Evolutionary conservation across 2,113 vertebrate species (phyloP).

Genomic region (Pandion haliaetus): DNA sequence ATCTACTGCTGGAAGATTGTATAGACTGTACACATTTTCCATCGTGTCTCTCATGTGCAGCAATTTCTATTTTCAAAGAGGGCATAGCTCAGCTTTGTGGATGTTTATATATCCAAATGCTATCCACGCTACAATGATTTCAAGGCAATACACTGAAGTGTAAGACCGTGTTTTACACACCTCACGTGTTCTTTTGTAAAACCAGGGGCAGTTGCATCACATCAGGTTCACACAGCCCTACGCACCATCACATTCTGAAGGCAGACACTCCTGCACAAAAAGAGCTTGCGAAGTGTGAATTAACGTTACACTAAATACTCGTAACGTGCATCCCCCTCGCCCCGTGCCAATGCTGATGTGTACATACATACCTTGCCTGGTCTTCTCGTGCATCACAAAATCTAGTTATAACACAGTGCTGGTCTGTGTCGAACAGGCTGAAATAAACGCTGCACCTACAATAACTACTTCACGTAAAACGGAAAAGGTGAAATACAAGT

Average conservation of each 20-base stretch:
- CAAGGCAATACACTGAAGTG: neutral
- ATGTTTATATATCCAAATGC: slow-evolving; percentile 15
- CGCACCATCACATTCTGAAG: neutral
- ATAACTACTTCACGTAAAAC: neutral
- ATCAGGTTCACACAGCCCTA: neutral
- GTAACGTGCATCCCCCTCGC: fast-evolving
- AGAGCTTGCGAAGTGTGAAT: neutral
- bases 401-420: neutral
- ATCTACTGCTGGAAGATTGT: slow-evolving; percentile 74
- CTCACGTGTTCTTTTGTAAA: neutral
- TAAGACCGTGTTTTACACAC: neutral
- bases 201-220: neutral
- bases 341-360: neutral
- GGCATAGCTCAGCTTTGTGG: slow-evolving; percentile 26
- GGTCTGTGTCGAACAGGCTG: neutral
- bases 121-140: neutral
- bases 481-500: neutral
- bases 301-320: neutral
- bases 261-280: neutral
- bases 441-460: neutral
- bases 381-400: neutral
- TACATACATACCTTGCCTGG: no score
- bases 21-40: slow-evolving; percentile 72
- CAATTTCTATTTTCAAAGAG: slow-evolving; percentile 53
- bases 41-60: slow-evolving; percentile 48